Conservation (phyloP, 2,797 vertebrate species). For the Paramormyrops hopkinsi region DNA sequence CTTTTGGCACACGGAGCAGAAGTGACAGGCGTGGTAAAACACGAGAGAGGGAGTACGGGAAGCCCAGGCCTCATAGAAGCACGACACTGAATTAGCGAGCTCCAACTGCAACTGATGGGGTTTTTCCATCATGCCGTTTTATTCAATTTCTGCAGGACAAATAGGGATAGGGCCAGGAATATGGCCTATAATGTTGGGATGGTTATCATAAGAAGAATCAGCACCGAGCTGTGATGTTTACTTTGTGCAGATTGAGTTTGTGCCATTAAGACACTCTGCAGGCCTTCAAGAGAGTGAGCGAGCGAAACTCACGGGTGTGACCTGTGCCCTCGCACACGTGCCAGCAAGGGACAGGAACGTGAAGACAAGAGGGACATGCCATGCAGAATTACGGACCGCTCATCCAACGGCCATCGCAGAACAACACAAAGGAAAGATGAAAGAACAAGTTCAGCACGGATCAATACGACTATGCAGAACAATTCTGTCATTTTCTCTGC, state of each 20-base stretch:
- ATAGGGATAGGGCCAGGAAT: background rate
- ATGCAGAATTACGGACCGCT: slow-evolving; percentile 98
- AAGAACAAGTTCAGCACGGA: slow-evolving; percentile 98
- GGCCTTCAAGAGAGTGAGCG: background rate
- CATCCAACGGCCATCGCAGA: slow-evolving; percentile 99
- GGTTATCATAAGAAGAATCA: slow-evolving; percentile 10
- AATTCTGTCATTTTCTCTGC: slow-evolving; percentile 80
- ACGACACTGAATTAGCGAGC: slow-evolving; percentile 31
- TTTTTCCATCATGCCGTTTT: slow-evolving; percentile 19
- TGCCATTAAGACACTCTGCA: slow-evolving; percentile 20
- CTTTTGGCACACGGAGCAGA: slow-evolving; percentile 35
- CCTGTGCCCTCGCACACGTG: background rate
- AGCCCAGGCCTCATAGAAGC: slow-evolving; percentile 22
- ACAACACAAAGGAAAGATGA: slow-evolving; percentile 99
- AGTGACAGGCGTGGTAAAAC: slow-evolving; percentile 37
- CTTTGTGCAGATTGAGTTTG: background rate
- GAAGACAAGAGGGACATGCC: slow-evolving; percentile 59
- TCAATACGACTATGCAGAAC: slow-evolving; percentile 98
- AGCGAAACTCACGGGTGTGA: background rate
- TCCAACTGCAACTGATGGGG: slow-evolving; percentile 45
- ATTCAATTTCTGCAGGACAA: slow-evolving; percentile 25
- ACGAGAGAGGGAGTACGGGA: slow-evolving; percentile 21
- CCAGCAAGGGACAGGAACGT: background rate
- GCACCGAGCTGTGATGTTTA: background rate
- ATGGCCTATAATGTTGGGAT: slow-evolving; percentile 19